Base-by-base conservation (phyloP, 2,797 vertebrate species). In the Petrocephalus sullivani region DNA sequence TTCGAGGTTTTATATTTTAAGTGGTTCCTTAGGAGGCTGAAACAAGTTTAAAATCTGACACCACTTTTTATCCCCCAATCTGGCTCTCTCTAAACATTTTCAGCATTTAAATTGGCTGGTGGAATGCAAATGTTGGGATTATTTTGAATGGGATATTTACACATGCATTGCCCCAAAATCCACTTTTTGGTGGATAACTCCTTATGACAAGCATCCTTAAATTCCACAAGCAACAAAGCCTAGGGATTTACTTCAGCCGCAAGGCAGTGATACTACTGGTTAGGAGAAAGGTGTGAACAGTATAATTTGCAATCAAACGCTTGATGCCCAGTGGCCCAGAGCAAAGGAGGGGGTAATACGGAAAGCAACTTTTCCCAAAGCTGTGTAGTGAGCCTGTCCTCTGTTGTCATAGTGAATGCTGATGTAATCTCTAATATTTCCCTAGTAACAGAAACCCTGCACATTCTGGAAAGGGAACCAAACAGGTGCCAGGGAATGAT, bases 351-450 rank as follows among this genome's bases (percentile, higher is more conserved):
- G 67, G 67, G 33, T 28, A 71, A n/a, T 49, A 21, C 41, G 6
- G 41, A 49, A 16, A 81, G 16, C 7, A 37, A 81, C 46, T 81
- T 9, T 49, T 46, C 46, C 41, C 75, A 28, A 84, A 1, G 21
- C 46, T 14, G 51, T 23, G 51, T 84, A 56, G 53, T 7, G 3
- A 60, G 75, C 46, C 6, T 28, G 7, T 88, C 37, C 56, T 57
- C 21, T 82, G 54, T 81, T 81, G 56, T 81, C 87, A 33, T 88
- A 88, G 54, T 54, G 78, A 82, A 57, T 41, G 37, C 71, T 82
- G 19, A 46, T 58, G 71, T 54, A 88, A 82, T 88, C 67, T 67
- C 53, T 60, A 28, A 56, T 51, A 87, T 87, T 82, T 87, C 71
- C 78, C 56, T 87, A 82, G 33, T 57, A 87, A 87, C 71, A 19